Evolutionary conservation across 2,888 invertebrate species (phyloP), one percentile per base, ranked within the genome.

Genomic region (Diplolepis rosae): DNA sequence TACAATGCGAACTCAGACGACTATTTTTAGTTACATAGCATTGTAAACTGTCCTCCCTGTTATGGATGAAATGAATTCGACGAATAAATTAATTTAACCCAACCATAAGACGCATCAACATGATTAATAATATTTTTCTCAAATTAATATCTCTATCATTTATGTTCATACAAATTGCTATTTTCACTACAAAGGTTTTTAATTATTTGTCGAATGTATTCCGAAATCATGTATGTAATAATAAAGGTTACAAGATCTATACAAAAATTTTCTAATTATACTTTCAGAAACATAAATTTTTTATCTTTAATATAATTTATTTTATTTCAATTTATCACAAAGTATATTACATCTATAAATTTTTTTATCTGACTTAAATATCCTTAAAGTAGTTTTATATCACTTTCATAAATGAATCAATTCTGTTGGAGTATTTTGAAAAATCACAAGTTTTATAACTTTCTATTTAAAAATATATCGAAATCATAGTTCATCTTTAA

Each of bases 401-500:
- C n/a, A n/a, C n/a, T n/a, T n/a, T n/a, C n/a, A n/a, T n/a, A n/a
- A n/a, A n/a, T n/a, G n/a, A n/a, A n/a, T n/a, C n/a, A n/a, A n/a
- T n/a, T n/a, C n/a, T n/a, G n/a, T n/a, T n/a, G n/a, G n/a, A n/a
- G n/a, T n/a, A n/a, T n/a, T n/a, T n/a, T n/a, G n/a, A n/a, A n/a
- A n/a, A n/a, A n/a, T n/a, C n/a, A n/a, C n/a, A n/a, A n/a, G n/a
- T n/a, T n/a, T n/a, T n/a, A n/a, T n/a, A n/a, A n/a, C n/a, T n/a
- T n/a, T n/a, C n/a, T n/a, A n/a, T n/a, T n/a, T 15, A 18, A 18
- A n/a, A 61, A 18, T 13, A 32, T 30, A 51, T 18, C n/a, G 6
- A 52, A 11, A 52, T 71, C 67, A 75, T n/a, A 75, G 69, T 50
- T 75, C 75, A 50, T 51, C 50, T 65, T 70, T 75, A 48, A 42